These are phyloP conservation scores for Galbula dea DNA, from an alignment of 2,113 vertebrate species.

Conservation along the genomic window DNA sequence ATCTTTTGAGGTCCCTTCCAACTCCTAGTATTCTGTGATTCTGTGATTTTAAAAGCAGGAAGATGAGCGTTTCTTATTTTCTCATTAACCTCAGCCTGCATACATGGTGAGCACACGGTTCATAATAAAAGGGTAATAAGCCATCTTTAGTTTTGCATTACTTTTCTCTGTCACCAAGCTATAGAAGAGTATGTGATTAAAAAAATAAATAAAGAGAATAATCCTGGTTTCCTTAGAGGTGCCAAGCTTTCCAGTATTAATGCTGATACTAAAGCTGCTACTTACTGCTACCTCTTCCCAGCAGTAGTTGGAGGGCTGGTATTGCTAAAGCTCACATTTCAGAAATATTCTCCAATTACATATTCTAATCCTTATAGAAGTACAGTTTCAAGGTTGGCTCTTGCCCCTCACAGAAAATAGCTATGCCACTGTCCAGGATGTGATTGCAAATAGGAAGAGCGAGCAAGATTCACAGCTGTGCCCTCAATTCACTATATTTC, in stretches of 20 bases:
- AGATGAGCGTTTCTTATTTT: not conserved
- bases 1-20: too few species aligned
- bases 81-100: not conserved
- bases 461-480: not conserved
- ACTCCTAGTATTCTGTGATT: too few species aligned
- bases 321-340: not conserved
- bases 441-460: not conserved
- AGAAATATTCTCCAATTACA: not conserved
- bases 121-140: not conserved
- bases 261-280: not conserved
- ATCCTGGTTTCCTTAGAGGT: not conserved
- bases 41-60: not conserved
- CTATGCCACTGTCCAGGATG: not conserved
- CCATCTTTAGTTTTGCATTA: not conserved
- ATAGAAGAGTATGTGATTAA: not conserved
- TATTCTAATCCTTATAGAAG: not conserved
- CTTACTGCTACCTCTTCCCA: not conserved
- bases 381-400: not conserved
- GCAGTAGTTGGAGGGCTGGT: not conserved
- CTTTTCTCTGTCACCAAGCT: not conserved
- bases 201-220: not conserved
- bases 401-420: not conserved
- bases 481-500: not conserved
- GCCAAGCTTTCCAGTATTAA: not conserved
- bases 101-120: not conserved